phyloP scores from a whole-genome alignment of 37 sponge, comb jelly and placozoan species.

The Spongilla lacustris region DNA sequence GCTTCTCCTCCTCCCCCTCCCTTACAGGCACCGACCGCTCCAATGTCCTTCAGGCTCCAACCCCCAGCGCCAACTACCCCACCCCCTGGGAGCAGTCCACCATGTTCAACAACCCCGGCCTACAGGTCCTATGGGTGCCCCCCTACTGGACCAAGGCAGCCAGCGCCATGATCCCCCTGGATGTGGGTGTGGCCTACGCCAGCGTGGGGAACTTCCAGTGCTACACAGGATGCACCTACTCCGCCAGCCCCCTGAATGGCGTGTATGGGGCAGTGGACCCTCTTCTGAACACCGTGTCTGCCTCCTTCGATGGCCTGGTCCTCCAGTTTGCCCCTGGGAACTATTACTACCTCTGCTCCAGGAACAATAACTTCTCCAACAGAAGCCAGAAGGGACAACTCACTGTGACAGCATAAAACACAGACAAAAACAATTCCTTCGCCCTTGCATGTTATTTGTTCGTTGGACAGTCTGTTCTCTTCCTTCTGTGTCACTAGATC shows the following conservation, averaged over 20 bases:
- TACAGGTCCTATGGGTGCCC: constrained; percentile 57
- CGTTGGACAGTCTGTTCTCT: no score
- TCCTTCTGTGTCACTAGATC: no score
- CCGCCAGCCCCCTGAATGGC: constrained; percentile 49
- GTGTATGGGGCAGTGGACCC: constrained; percentile 53
- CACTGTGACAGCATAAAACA: constrained; percentile 21
- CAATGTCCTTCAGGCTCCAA: constrained; percentile 81
- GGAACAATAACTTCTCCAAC: constrained; percentile 99
- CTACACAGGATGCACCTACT: constrained; percentile 13
- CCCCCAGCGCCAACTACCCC: constrained; percentile 87
- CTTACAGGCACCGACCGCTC: constrained; percentile 87
- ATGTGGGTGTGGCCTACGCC: constrained; percentile 71
- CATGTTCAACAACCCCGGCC: constrained; percentile 61
- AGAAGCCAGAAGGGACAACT: constrained; percentile 96
- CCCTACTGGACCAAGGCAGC: neutral
- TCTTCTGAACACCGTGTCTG: constrained; percentile 90
- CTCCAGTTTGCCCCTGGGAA: constrained; percentile 70
- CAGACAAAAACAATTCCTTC: neutral
- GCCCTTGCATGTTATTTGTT: no score
- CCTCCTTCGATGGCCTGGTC: constrained; percentile 89
- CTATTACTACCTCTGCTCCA: constrained; percentile 92
- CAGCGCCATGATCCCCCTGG: neutral
- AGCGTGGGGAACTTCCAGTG: constrained; percentile 87
- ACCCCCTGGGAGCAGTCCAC: constrained; percentile 76
- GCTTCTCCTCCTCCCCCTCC: neutral